A percentile compares a stretch with the other conserved stretches of the same genome.
phyloP scores from a whole-genome alignment of 2,797 vertebrate genomes.

The Hoplostethus atlanticus region DNA sequence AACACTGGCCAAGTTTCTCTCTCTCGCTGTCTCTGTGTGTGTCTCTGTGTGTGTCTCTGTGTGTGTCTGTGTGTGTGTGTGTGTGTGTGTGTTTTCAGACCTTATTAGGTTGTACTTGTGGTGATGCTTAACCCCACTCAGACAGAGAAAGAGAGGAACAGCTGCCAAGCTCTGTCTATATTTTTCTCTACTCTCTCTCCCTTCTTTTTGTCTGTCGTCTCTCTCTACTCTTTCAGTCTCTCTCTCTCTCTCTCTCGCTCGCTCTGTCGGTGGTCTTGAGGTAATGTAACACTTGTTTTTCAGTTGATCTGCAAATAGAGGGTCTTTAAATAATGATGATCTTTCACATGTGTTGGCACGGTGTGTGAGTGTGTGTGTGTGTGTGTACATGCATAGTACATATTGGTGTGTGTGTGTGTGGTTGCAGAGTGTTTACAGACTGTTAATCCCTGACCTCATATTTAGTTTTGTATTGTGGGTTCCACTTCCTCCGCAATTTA shows the following conservation, averaged over 20 bases:
- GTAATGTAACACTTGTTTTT: conserved; percentile 69
- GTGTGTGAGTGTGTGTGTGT: conserved; percentile 34
- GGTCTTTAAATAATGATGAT: conserved; percentile 69
- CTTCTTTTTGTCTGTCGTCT: neutral
- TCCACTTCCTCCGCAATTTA: neutral
- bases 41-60: conserved; percentile 23
- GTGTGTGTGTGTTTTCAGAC: conserved; percentile 78
- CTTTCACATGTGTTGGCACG: conserved; percentile 78
- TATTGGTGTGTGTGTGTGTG: neutral
- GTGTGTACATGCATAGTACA: neutral
- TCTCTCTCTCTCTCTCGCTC: conserved; percentile 30
- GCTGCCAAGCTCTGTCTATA: neutral
- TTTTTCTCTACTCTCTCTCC: conserved; percentile 18
- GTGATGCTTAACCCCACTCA: conserved; percentile 82
- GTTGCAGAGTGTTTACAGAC: too few species aligned
- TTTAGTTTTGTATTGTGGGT: neutral
- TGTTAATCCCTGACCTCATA: neutral
- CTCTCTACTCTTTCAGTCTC: conserved; percentile 34
- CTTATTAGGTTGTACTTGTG: conserved; percentile 81
- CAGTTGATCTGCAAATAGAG: conserved; percentile 64
- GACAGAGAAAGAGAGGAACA: too few species aligned
- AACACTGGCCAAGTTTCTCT: conserved; percentile 55
- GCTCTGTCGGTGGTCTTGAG: conserved; percentile 67
- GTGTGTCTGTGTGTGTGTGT: conserved; percentile 40
- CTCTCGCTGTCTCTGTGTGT: conserved; percentile 35